Base-by-base conservation (phyloP, 2,113 vertebrate species). In the Agelaius tricolor region DNA sequence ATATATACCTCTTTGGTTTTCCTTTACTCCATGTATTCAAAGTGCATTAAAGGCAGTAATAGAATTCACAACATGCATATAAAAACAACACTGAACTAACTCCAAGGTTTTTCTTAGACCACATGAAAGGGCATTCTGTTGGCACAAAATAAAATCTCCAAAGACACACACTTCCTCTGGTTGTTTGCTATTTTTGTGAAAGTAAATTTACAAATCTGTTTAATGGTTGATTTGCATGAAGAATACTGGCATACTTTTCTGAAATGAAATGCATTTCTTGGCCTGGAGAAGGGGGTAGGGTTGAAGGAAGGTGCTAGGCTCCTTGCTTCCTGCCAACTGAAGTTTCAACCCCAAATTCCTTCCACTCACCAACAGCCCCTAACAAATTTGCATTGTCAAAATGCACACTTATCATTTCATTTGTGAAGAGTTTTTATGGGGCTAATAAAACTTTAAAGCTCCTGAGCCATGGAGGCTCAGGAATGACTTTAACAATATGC, bases 391-490 rank as follows among this genome's bases (percentile, higher is more conserved):
- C 94, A 94, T 97, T 97, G 96, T 97, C 96, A 94, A 97, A 98
- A 98, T 30, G 94, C 94, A 95, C 90, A 77, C 93, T 96, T 97
- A 97, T 94, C 7, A 85, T 97, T 97, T 97, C 96, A 98, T 98
- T 97, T 97, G 95, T 94, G 97, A 97, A 96, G 94, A 94, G 87
- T 69, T 97, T 98, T 98, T 98, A 98, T 95, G 96, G 90, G 92
- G 91, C 95, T 97, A 97, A 97, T 98, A 98, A 98, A 98, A 98
- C 94, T 97, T 98, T 97, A 98, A 97, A 98, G 97, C 93, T 94
- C 90, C 93, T 93, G 91, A 92, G 80, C 93, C 72, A 85, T 16
- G 33, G 90, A 92, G 92, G 90, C 87, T 87, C 54, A 76, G 77
- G 89, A 93, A 87, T 2, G 3, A 77, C 81, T 91, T 95, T 95